These are phyloP conservation scores for Cyanistes caeruleus DNA, from an alignment of 2,113 vertebrate species.

Conservation along the genomic window DNA sequence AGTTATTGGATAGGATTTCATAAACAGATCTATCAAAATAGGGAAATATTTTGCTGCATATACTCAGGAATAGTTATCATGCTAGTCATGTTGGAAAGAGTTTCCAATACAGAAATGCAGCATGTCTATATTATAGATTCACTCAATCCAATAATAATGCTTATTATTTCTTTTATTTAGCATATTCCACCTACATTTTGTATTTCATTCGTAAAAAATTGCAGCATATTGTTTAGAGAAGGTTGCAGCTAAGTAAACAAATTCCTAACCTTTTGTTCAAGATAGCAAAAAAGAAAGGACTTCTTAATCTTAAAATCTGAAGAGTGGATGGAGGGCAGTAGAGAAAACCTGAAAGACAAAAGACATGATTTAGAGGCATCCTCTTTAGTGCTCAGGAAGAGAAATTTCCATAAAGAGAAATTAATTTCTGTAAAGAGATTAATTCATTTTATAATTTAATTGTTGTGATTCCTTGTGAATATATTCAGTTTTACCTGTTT, in stretches of 20 bases:
- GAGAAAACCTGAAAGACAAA: background rate
- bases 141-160: background rate
- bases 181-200: background rate
- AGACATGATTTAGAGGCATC: background rate
- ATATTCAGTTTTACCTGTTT: background rate
- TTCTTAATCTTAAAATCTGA: background rate
- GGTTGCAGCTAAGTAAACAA: background rate
- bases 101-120: background rate
- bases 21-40: background rate
- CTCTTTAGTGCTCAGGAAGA: background rate
- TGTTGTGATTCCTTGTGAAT: background rate
- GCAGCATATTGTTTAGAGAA: background rate
- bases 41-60: background rate
- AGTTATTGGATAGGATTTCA: background rate
- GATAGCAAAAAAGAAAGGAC: background rate
- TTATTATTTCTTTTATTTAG: background rate
- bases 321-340: background rate
- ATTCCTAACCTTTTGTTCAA: background rate
- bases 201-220: background rate
- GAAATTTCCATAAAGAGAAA: background rate
- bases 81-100: background rate
- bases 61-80: background rate
- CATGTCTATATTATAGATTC: background rate
- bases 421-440: background rate
- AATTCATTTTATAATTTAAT: background rate